A percentile compares a stretch with the other conserved stretches of the same genome.
Evolutionary conservation across 2,113 vertebrate genomes (phyloP).

Genomic region (Hypanus sabinus): DNA sequence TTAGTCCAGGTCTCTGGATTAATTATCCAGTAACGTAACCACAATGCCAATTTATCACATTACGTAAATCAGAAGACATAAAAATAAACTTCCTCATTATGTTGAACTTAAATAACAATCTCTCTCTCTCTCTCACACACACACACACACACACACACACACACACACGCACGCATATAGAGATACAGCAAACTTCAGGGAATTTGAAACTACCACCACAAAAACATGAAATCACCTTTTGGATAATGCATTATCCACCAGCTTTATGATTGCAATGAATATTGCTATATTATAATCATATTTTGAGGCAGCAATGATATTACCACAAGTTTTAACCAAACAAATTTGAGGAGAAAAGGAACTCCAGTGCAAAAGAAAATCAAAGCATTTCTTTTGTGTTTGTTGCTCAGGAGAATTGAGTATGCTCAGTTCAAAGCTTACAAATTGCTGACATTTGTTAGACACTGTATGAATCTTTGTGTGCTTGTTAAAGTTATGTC

Average conservation of each 20-base stretch:
- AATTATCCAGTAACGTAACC: too few relatives aligned
- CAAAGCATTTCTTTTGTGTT: background rate
- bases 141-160: background rate
- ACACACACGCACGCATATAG: background rate
- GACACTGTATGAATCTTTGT: background rate
- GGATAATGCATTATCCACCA: background rate
- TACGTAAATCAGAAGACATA: background rate
- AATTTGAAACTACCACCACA: background rate
- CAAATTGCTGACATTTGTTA: background rate
- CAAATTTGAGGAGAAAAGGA: background rate
- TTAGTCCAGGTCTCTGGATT: too few relatives aligned
- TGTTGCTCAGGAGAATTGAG: background rate
- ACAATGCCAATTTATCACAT: background rate
- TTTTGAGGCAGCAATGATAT: background rate
- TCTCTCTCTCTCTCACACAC: too few relatives aligned
- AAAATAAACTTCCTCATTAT: background rate
- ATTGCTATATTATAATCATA: background rate
- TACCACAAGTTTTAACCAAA: background rate
- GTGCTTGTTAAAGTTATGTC: background rate
- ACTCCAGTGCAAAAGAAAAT: background rate
- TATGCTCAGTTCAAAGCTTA: background rate
- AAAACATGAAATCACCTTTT: background rate
- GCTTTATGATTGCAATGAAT: background rate
- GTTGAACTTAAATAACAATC: background rate
- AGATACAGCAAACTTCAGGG: background rate